These are phyloP conservation scores for Apostichopus californicus DNA, from an alignment of 35 echinoderm and acorn worm species.

Conservation along the genomic window DNA sequence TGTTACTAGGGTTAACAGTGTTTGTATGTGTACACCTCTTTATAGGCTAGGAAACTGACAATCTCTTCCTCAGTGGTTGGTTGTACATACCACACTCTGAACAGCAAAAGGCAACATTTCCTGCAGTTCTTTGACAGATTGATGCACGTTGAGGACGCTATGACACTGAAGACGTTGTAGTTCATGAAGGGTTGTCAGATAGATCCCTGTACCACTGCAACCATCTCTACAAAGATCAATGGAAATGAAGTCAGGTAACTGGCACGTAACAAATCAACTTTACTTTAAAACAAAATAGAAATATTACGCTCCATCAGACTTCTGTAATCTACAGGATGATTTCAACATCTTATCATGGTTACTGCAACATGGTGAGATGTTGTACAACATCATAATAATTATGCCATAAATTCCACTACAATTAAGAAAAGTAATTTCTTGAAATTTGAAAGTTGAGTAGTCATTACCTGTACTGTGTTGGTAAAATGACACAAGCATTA, in stretches of 20 bases:
- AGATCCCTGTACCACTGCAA: background rate
- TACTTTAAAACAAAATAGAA: background rate
- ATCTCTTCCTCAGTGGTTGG: no score
- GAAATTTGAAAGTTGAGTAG: background rate
- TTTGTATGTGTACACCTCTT: no score
- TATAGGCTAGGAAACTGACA: no score
- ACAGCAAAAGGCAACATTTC: background rate
- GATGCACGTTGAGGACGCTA: background rate
- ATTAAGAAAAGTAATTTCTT: background rate
- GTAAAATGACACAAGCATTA: background rate
- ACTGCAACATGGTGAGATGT: no score
- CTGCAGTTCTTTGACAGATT: background rate
- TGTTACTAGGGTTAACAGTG: no score
- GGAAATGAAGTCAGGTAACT: background rate
- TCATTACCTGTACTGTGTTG: background rate
- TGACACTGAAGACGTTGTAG: background rate
- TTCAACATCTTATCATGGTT: background rate
- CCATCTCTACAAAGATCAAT: background rate
- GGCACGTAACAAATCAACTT: background rate
- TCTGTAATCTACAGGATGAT: background rate
- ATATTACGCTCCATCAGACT: background rate
- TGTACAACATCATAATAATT: no score
- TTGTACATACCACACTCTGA: background rate
- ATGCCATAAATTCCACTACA: background rate
- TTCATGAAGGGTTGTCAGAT: background rate